Conservation (phyloP, 2,888 invertebrate genomes). For the Ecliptopera silaceata region DNA sequence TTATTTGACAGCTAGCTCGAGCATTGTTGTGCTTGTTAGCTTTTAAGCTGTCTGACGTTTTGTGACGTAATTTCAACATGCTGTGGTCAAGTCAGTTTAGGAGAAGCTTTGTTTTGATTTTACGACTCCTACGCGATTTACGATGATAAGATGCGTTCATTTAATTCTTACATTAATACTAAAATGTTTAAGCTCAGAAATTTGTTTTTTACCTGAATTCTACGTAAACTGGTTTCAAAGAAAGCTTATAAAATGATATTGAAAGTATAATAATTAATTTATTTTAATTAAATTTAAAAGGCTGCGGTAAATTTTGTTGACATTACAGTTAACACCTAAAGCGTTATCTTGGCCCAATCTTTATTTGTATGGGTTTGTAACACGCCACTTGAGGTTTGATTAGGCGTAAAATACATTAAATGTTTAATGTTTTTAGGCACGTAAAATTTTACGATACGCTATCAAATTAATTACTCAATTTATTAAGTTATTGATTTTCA, state of each 20-base stretch:
- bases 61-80: background rate
- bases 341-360: constrained; percentile 47
- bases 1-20: no score
- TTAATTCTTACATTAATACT: background rate
- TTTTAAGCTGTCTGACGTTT: background rate
- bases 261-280: constrained; percentile 9
- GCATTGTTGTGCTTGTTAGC: no score
- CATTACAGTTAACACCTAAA: constrained; percentile 42
- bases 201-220: background rate
- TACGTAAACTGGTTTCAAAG: background rate
- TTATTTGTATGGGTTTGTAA: constrained; percentile 39
- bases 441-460: constrained; percentile 17
- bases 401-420: constrained; percentile 24
- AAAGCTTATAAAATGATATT: background rate
- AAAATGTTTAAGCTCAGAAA: background rate
- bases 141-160: constrained; percentile 14
- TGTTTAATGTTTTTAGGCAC: constrained; percentile 18
- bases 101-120: constrained; percentile 51
- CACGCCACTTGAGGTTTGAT: constrained; percentile 32
- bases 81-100: background rate
- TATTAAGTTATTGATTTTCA: constrained; percentile 9
- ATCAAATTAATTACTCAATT: constrained; percentile 24
- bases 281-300: constrained; percentile 16
- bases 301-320: constrained; percentile 23
- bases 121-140: constrained; percentile 50